A percentile compares a stretch with the other conserved stretches of the same genome.
These are phyloP conservation scores for Notarius quadriscutis DNA, from an alignment of 2,113 vertebrate species.

Conservation along the genomic window DNA sequence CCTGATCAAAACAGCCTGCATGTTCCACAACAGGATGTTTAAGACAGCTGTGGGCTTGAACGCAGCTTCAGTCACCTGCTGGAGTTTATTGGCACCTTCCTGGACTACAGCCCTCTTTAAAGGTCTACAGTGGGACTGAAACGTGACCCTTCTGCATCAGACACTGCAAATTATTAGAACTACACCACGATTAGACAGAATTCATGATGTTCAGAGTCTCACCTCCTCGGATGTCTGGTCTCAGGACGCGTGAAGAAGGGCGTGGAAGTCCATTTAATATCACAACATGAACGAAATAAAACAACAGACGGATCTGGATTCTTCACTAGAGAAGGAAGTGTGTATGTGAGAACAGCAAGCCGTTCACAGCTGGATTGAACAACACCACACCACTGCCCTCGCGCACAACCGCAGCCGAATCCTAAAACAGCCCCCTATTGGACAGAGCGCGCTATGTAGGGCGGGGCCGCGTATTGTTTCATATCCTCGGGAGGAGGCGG, in stretches of 20 bases:
- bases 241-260: not conserved
- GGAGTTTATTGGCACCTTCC: not conserved
- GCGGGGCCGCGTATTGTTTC: not conserved
- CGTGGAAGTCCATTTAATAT: constrained; percentile 7
- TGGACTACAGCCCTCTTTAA: not conserved
- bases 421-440: constrained; percentile 6
- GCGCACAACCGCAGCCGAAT: not conserved
- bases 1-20: not conserved
- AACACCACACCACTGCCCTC: not conserved
- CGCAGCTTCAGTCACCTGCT: not conserved
- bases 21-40: not conserved
- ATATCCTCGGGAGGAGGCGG: not conserved
- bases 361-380: not conserved
- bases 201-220: not conserved
- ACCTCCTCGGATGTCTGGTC: not conserved
- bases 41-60: not conserved
- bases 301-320: not conserved
- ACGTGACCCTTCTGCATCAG: not conserved
- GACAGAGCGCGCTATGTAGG: constrained; percentile 11
- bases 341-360: not conserved
- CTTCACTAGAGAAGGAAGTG: not conserved
- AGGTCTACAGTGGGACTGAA: too few species aligned
- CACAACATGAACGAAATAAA: not conserved
- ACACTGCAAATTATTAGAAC: too few species aligned
- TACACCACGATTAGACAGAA: not conserved